These are phyloP conservation scores for Lycocorax pyrrhopterus DNA, from an alignment of 2,113 vertebrate species.

Conservation along the genomic window DNA sequence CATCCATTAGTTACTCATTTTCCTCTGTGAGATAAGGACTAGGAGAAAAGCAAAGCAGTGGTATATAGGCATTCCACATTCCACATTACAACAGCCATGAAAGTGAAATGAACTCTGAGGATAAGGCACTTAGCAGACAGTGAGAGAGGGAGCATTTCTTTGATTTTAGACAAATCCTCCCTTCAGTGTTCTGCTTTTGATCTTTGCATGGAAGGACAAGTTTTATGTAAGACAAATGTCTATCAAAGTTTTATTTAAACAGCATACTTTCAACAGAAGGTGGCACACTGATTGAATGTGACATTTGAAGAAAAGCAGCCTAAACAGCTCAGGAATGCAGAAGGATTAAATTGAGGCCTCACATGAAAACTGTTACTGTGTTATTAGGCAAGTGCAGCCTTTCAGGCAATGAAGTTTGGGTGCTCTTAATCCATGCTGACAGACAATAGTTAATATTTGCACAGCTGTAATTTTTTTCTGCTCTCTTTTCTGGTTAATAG, in stretches of 20 bases:
- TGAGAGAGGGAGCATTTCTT: neutral
- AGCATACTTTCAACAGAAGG: neutral
- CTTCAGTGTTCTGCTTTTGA: constrained; percentile 5
- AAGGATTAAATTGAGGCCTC: neutral
- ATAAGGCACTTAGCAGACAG: neutral
- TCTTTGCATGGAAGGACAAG: neutral
- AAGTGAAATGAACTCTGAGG: neutral
- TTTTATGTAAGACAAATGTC: neutral
- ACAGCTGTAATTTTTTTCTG: neutral
- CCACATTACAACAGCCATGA: neutral
- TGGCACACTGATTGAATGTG: neutral
- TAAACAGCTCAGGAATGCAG: neutral
- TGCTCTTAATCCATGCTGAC: neutral
- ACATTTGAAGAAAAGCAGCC: neutral
- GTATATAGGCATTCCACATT: too few species aligned
- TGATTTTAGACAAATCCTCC: constrained; percentile 15
- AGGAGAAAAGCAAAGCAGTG: too few species aligned
- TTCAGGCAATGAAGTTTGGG: neutral
- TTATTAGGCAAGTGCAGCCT: neutral
- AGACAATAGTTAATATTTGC: neutral
- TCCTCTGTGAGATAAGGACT: too few species aligned
- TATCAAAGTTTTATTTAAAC: neutral
- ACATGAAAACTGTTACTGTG: neutral
- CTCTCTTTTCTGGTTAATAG: neutral
- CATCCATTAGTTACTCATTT: too few species aligned